Evolutionary conservation across 2,113 vertebrate species (phyloP), one percentile per base, ranked within the genome.

Genomic region (Malurus elegans): DNA sequence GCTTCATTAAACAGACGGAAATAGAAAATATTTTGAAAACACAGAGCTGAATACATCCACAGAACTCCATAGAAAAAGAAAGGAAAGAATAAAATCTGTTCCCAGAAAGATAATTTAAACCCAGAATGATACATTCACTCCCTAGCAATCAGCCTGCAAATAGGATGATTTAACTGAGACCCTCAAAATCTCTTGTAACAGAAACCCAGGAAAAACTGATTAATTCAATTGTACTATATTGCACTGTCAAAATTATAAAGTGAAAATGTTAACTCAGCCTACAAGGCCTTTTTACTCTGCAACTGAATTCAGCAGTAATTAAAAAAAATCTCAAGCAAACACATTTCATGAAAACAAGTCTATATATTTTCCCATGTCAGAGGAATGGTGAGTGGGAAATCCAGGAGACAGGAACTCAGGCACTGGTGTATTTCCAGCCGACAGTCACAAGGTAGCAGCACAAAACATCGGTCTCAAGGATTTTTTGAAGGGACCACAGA

Each of bases 381-480:
- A 72, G 18, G 20, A 23, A 8, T 0, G 20, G 23, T 34, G 86
- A 58, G 42, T 1, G 7, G 80, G 50, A 83, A 81, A 23, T 2
- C 14, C 80, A 32, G 57, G 48, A 60, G 50, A 12, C 2, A 8
- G 0, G 7, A 61, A 13, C 42, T 36, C 26, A 0, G 62, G 64
- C 79, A 10, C 24, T 26, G 64, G 9, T 78, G 85, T 45, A 64
- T 88, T 97, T 92, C 31, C 72, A 80, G 61, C 4, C 4, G 67
- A 12, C 64, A 78, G 82, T 31, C 88, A 90, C 92, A 83, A 90
- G 93, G 71, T 13, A 93, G 95, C 88, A 95, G 93, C 82, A 95
- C 47, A 48, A 92, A 94, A 60, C 31, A 21, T 42, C 8, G 18
- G 21, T 61, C 66, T 6, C 8, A 54, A 60, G 56, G 26, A 64